phyloP scores from a whole-genome alignment of 1,140 invertebrate genomes.

The Drosophila micromelanica region DNA sequence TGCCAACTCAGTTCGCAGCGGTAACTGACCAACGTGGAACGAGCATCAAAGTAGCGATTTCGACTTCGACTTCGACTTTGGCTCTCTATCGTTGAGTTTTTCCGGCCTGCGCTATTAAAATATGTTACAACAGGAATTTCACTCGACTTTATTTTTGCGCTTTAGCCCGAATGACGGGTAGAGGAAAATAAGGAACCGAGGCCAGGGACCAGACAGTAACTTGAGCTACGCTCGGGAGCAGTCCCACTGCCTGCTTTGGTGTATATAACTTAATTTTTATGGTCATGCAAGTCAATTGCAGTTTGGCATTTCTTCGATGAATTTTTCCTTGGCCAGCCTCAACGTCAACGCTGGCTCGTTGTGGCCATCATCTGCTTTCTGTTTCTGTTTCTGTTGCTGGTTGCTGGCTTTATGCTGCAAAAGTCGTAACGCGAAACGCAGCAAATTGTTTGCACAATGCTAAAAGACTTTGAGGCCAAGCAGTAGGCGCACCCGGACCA shows the following conservation, averaged over 20 bases:
- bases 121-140: conserved; percentile 81
- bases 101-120: conserved; percentile 74
- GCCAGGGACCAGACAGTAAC: not conserved
- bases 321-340: conserved; percentile 47
- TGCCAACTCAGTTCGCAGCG: conserved; percentile 9
- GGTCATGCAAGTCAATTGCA: conserved; percentile 81
- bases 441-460: conserved; percentile 69
- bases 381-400: conserved; percentile 20
- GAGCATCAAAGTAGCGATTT: conserved; percentile 19
- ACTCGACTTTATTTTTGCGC: conserved; percentile 77
- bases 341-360: conserved; percentile 36
- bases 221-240: conserved; percentile 10
- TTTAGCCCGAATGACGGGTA: conserved; percentile 25
- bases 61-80: conserved; percentile 30
- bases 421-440: conserved; percentile 66
- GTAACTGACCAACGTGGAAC: conserved; percentile 46
- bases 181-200: not conserved
- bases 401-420: conserved; percentile 47
- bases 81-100: conserved; percentile 56
- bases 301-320: conserved; percentile 78
- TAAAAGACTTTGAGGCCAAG: conserved; percentile 48
- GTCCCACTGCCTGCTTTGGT: conserved; percentile 37
- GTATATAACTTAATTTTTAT: conserved; percentile 82
- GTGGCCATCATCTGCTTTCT: conserved; percentile 46
- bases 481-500: conserved; percentile 6